Base-by-base conservation (phyloP, 2,888 invertebrate genomes). In the Macaria liturata region DNA sequence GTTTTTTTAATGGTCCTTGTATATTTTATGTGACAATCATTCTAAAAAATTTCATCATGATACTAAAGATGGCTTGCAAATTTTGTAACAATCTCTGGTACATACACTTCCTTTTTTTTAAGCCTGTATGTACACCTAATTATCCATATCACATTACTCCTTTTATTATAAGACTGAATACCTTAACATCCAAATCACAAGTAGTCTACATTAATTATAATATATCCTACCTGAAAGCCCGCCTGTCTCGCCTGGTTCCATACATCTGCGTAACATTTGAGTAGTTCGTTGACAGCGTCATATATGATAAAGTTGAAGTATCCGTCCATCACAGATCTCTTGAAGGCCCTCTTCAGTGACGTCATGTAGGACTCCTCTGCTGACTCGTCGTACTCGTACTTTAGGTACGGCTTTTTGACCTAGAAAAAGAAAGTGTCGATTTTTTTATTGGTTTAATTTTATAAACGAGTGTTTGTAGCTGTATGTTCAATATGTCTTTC, bases 221-320 rank as follows among this genome's bases (percentile, higher is more conserved):
- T 31, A 54, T 34, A 30, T 72, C 79, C 54, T 76, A 97, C 97
- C 93, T 97, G 96, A 84, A 97, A 98, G 51, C 96, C 96, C 81
- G 94, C 94, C 68, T 95, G 95, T 79, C 97, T 96, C 1, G 97
- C 96, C 83, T 94, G 95, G 76, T 95, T 96, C 94, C 96, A 96
- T 93, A 98, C 95, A 77, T 98, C 97, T 57, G 96, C 96, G 78
- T 97, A 97, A 72, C 96, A 94, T 64, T 94, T 94, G 20, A 96
- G 92, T 76, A 95, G 95, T 63, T 97, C 95, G 83, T 98, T 98
- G 43, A 97, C 94, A 74, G 97, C 96, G 85, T 99, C 99, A 46
- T 97, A 95, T 78, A 99, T 97, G 69, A 99, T 95, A 81, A 99
- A 98, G 59, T 96, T 95, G 85, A 98, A 98, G 80, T 96, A 97